Conservation (phyloP, 2,888 invertebrate genomes). For the Noctua janthina region DNA sequence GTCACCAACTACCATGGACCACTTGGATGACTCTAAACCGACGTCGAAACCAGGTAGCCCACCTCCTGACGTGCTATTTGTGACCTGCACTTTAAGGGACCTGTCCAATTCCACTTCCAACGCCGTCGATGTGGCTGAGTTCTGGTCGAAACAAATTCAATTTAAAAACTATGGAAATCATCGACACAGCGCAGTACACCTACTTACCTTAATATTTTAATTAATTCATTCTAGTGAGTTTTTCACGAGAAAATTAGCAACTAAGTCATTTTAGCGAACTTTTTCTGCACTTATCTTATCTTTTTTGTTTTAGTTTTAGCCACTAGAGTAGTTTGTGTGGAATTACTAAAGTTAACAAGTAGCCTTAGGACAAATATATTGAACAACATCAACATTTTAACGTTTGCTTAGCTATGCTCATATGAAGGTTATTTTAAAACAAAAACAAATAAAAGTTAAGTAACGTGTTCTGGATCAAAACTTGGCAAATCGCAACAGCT, state of each 20-base stretch:
- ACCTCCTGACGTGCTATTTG: no score
- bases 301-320: not conserved
- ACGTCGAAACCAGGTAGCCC: no score
- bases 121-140: no score
- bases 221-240: not conserved
- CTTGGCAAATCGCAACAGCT: slow-evolving; percentile 41
- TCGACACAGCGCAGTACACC: no score
- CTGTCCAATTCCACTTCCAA: no score
- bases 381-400: not conserved
- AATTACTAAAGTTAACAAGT: not conserved
- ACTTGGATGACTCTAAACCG: no score
- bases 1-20: no score
- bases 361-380: no score
- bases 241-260: not conserved
- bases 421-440: slow-evolving; percentile 1
- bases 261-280: not conserved
- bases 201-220: not conserved
- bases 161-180: no score
- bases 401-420: not conserved
- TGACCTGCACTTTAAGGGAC: no score
- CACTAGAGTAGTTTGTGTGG: not conserved
- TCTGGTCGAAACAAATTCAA: no score
- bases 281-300: not conserved
- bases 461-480: slow-evolving; percentile 14
- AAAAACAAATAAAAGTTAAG: slow-evolving; percentile 1